Conservation (phyloP, 2,797 vertebrate species). For the Myotis planiceps region DNA sequence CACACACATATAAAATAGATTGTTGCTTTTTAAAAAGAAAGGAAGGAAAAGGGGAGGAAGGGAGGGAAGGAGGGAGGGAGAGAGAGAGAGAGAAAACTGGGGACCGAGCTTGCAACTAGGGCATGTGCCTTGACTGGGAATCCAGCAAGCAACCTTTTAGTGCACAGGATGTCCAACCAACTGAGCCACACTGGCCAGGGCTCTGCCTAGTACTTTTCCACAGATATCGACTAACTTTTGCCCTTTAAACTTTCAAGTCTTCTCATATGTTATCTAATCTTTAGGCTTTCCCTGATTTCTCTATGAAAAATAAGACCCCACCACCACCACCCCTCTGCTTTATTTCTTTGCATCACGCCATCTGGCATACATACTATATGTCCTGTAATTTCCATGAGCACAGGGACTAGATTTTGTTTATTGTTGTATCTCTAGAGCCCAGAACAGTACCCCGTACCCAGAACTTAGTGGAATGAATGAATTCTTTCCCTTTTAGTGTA, state of each 20-base stretch:
- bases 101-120: too few species aligned
- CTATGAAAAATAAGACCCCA: neutral
- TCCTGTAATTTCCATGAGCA: neutral
- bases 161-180: too few species aligned
- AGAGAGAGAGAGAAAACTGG: too few species aligned
- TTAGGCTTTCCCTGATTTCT: neutral
- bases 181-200: too few species aligned
- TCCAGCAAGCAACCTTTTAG: too few species aligned
- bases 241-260: neutral
- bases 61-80: rapidly evolving
- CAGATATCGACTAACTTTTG: neutral
- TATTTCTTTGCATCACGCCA: neutral
- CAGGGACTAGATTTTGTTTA: neutral
- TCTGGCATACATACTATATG: neutral
- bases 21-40: too few species aligned
- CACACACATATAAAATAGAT: too few species aligned
- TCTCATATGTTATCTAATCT: neutral
- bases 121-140: too few species aligned
- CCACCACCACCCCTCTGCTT: neutral
- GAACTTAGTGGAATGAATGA: neutral
- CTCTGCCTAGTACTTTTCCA: neutral
- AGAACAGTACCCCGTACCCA: neutral
- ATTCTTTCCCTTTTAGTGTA: neutral
- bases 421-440: neutral
- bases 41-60: too few species aligned